A percentile compares a stretch with the other conserved stretches of the same genome.
phyloP scores from a whole-genome alignment of 2,797 vertebrate genomes.

The Phalloptychus januarius region DNA sequence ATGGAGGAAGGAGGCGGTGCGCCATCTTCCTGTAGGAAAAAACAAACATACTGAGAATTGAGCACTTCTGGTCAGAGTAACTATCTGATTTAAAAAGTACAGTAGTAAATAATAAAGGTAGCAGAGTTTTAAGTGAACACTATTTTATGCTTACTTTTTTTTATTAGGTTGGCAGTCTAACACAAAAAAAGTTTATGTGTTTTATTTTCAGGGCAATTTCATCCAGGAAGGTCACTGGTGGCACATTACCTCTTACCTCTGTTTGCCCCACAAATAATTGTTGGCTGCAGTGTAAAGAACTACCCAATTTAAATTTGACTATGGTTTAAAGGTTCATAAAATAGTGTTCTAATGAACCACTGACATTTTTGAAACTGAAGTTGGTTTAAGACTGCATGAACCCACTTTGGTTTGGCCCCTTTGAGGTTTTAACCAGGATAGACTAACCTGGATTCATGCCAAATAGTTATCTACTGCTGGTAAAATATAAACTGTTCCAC shows the following conservation, averaged over 20 bases:
- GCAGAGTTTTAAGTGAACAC: neutral
- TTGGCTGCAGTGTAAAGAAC: neutral
- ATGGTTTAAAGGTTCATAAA: neutral
- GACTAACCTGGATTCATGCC: neutral
- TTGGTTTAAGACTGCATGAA: neutral
- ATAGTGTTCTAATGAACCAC: neutral
- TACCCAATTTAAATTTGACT: neutral
- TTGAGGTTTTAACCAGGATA: neutral
- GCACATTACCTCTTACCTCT: neutral
- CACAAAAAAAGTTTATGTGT: neutral
- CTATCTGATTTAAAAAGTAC: neutral
- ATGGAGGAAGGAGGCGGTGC: neutral
- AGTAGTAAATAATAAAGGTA: neutral
- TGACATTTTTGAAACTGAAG: neutral
- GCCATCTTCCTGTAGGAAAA: neutral
- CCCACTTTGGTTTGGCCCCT: neutral
- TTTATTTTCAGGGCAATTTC: neutral
- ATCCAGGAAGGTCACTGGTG: neutral
- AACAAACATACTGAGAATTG: neutral
- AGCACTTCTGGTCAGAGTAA: neutral
- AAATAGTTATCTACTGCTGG: neutral
- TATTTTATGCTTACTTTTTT: neutral
- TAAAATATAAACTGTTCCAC: neutral
- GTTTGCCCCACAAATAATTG: neutral
- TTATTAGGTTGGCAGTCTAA: neutral